Evolutionary conservation across 2,797 vertebrate species (phyloP), one percentile per base, ranked within the genome.

Genomic region (Philypnodon macrostomus): DNA sequence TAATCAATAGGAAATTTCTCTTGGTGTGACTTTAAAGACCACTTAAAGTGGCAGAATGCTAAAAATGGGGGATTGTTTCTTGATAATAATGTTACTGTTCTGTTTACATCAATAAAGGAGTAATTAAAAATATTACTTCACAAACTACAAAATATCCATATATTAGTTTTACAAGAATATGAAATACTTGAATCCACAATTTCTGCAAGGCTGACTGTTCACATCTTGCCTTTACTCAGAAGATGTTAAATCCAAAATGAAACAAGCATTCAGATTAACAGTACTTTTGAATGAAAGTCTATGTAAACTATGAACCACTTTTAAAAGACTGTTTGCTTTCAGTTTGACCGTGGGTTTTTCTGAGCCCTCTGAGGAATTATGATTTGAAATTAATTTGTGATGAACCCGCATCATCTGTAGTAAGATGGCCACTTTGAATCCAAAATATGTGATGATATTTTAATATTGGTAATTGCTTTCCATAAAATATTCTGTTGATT

Each of bases 181-280:
- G 14, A 40, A 11, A 44, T 34, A 68, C 52, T 76, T 59, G 54
- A 59, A 58, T 45, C 51, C 53, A 17, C 52, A 17, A 59, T 68
- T 47, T 55, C 46, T 62, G 23, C 42, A 50, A 8, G 2, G 35
- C 27, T 56, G 54, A 66, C 47, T 47, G 53, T 23, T 40, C 61
- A 63, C 38, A 40, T 24, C 56, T 23, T 26, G 39, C 59, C 47
- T 45, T 11, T 5, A 11, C 49, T 27, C n/a, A n/a, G n/a, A 36
- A 42, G 36, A 70, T 16, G n/a, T n/a, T n/a, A n/a, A 24, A 52
- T 11, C 27, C 18, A 38, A 39, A 51, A 27, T 11, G 55, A 37
- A 30, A 45, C 23, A 21, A 18, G 23, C 46, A 58, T 44, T 0
- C 0, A 29, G 23, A 44, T 59, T 41, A n/a, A 40, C 21, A 49